phyloP scores from a whole-genome alignment of 2,888 invertebrate genomes.

The Apamea crenata region DNA sequence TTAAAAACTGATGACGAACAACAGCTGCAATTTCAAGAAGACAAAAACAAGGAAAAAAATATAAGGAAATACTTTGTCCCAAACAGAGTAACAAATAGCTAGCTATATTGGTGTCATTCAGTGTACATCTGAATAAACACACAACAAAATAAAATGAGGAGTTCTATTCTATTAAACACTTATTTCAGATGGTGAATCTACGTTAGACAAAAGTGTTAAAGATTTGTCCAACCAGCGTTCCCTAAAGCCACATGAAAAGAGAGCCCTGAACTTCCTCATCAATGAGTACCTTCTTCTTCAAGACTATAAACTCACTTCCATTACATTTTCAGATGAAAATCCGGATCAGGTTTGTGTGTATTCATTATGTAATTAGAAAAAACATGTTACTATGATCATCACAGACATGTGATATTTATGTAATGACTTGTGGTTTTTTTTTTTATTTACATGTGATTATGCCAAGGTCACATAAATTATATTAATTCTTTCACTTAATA shows the following conservation, averaged over 20 bases:
- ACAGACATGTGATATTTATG: not conserved
- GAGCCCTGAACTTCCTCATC: slow-evolving; percentile 96
- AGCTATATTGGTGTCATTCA: not conserved
- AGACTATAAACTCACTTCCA: slow-evolving; percentile 96
- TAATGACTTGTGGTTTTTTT: slow-evolving; percentile 15
- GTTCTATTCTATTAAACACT: slow-evolving; percentile 1
- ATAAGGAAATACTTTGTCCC: not conserved
- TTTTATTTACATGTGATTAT: not conserved
- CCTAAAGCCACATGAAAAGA: slow-evolving; percentile 95
- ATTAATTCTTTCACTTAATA: not conserved
- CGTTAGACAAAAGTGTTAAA: slow-evolving; percentile 82
- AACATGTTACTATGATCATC: not conserved
- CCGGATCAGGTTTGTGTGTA: slow-evolving; percentile 93
- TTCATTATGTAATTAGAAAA: slow-evolving; percentile 3
- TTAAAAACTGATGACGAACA: not conserved
- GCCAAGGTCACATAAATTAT: not conserved
- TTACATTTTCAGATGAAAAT: slow-evolving; percentile 97
- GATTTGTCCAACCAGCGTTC: slow-evolving; percentile 79
- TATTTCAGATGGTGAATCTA: slow-evolving; percentile 85
- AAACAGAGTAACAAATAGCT: not conserved
- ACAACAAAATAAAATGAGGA: not conserved
- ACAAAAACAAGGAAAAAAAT: slow-evolving; percentile 13
- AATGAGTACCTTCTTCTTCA: slow-evolving; percentile 95
- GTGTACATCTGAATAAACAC: not conserved
- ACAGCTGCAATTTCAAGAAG: not conserved